Evolutionary conservation across 2,888 invertebrate species (phyloP), one percentile per base, ranked within the genome.

Genomic region (Hetaerina titia): DNA sequence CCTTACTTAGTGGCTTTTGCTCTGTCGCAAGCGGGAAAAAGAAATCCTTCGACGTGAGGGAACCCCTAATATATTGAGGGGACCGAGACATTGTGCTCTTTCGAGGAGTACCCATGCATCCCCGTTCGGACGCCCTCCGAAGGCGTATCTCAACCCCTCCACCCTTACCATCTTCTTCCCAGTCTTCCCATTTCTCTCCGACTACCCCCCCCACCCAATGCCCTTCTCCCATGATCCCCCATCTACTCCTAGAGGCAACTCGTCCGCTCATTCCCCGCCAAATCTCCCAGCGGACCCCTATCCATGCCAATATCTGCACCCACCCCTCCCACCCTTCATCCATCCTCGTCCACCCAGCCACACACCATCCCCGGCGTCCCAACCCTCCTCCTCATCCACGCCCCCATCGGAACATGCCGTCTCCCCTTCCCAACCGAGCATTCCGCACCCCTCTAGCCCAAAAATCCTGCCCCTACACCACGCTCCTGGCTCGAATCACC

Each of bases 271-370:
- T 92, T 92, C 92, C 92, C 64, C 64, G 64, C 56, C 69, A 92
- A 92, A 92, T 92, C 92, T 92, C 92, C 92, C 92, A n/a, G 56
- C 69, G 92, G 92, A 92, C 92, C 92, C 69, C 92, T 92, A 92
- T 92, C 92, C 92, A 92, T 92, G 92, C 92, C 92, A 92, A 92
- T 92, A 92, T 92, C 92, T 69, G 74, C 57, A 63, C 45, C n/a
- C 63, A 45, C 64, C 90, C 90, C 90, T 63, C 64, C 19, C 13
- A 17, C 31, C 90, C 90, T n/a, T 89, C 17, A 63, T 22, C 64
- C 45, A 74, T 74, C 92, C 90, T 45, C 92, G 22, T 13, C 31
- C 57, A 19, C 88, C 88, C 22, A 56, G 45, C 57, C n/a, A 92
- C 22, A 31, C 69, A 25, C 56, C 56, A 31, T 31, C 31, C 64